Conservation (phyloP, 1,140 invertebrate genomes). For the Drosophila mayri region DNA sequence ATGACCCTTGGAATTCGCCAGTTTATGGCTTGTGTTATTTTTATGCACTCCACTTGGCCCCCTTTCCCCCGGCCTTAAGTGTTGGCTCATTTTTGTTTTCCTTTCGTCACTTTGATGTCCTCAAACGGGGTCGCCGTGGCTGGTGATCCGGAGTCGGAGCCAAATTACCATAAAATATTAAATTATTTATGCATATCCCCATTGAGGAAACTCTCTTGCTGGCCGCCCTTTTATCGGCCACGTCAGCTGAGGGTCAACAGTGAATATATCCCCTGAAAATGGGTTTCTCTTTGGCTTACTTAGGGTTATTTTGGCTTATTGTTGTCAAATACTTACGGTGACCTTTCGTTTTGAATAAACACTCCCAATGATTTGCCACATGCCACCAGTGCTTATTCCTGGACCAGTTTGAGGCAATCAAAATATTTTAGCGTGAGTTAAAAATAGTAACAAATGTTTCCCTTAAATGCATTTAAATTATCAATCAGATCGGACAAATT, state of each 20-base stretch:
- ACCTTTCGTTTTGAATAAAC: not conserved
- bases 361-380: not conserved
- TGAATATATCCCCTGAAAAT: not conserved
- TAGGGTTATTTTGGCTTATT: conserved; percentile 30
- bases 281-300: conserved; percentile 14
- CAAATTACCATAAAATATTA: conserved; percentile 77
- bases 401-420: not conserved
- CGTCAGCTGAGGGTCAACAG: conserved; percentile 21
- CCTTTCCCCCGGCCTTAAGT: conserved; percentile 28
- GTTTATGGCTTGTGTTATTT: conserved; percentile 71
- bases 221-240: conserved; percentile 26
- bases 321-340: conserved; percentile 22
- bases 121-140: conserved; percentile 21
- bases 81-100: conserved; percentile 49
- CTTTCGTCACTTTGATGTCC: conserved; percentile 33
- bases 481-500: conserved; percentile 7
- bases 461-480: not conserved
- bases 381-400: no score
- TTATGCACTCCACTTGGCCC: conserved; percentile 60
- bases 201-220: conserved; percentile 33
- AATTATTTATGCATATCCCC: conserved; percentile 74
- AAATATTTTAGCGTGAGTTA: no score
- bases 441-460: not conserved
- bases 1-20: conserved; percentile 70
- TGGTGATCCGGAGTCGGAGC: conserved; percentile 11